Evolutionary conservation across 2,113 vertebrate species (phyloP).

Genomic region (Cyprinodon brontotheroides): DNA sequence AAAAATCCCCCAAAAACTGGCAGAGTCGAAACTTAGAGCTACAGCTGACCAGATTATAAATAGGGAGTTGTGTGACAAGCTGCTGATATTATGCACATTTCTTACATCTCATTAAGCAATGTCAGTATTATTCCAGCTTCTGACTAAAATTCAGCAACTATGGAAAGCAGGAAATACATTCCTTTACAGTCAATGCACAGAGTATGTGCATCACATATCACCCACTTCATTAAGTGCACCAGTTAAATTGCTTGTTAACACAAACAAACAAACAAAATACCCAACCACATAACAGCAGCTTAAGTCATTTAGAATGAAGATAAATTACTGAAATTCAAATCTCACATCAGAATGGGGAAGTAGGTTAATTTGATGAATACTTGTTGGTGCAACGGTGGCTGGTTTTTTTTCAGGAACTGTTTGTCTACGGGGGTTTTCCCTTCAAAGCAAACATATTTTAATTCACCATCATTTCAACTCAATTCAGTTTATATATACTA

Average conservation of each 20-base stretch:
- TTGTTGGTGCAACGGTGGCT: too few relatives aligned
- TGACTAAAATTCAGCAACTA: conserved; percentile 2
- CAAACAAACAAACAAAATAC: background rate
- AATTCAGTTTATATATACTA: too few relatives aligned
- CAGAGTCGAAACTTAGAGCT: conserved; percentile 5
- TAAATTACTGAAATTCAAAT: background rate
- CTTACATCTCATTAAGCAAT: conserved; percentile 24
- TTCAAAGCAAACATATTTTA: too few relatives aligned
- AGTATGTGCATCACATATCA: background rate
- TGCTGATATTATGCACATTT: conserved; percentile 23
- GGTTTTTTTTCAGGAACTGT: background rate
- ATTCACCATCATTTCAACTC: too few relatives aligned
- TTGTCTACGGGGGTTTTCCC: background rate
- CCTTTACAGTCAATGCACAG: background rate
- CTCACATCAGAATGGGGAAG: background rate
- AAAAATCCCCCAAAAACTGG: background rate
- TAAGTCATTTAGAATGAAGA: background rate
- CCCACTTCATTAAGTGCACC: background rate
- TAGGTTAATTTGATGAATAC: too few relatives aligned
- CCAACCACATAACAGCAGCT: background rate
- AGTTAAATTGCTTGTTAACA: background rate
- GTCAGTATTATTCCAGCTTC: conserved; percentile 19
- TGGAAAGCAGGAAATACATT: conserved; percentile 11
- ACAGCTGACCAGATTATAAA: conserved; percentile 26
- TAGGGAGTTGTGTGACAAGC: conserved; percentile 27